These are phyloP conservation scores for Urocynchramus pylzowi DNA, from an alignment of 2,113 vertebrate genomes.

Conservation along the genomic window DNA sequence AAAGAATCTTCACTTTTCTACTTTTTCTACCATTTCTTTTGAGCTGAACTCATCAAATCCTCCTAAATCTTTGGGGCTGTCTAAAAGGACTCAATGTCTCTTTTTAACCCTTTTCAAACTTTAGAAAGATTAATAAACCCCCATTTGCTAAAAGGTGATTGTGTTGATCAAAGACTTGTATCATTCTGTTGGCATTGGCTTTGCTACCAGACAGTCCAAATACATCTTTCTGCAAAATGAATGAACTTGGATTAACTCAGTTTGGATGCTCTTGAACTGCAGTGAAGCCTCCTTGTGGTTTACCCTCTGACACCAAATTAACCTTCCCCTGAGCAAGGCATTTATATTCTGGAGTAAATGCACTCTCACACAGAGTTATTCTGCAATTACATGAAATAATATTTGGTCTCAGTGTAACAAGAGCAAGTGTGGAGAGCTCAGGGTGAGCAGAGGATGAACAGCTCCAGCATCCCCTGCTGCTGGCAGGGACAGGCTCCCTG, in stretches of 20 bases:
- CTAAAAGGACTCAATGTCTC: accelerated
- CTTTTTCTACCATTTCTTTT: background rate
- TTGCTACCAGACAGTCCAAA: background rate
- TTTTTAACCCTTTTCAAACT: background rate
- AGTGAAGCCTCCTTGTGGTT: background rate
- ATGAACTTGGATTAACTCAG: background rate
- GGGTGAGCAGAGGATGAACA: background rate
- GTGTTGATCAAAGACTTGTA: background rate
- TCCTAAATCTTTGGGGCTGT: background rate
- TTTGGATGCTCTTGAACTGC: background rate
- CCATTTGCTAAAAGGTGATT: background rate
- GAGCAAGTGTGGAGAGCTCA: accelerated
- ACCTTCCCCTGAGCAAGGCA: background rate
- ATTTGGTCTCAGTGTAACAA: background rate
- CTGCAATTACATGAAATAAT: background rate
- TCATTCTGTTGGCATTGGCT: background rate
- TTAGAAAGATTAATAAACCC: background rate
- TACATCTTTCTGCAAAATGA: background rate
- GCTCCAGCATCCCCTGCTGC: background rate
- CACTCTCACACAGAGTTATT: background rate
- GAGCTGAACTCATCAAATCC: background rate
- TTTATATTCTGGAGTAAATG: background rate
- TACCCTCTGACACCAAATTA: background rate
- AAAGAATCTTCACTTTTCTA: background rate
- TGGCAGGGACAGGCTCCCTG: background rate